Conservation (phyloP, 2,113 vertebrate genomes). For the Leptosomus discolor region DNA sequence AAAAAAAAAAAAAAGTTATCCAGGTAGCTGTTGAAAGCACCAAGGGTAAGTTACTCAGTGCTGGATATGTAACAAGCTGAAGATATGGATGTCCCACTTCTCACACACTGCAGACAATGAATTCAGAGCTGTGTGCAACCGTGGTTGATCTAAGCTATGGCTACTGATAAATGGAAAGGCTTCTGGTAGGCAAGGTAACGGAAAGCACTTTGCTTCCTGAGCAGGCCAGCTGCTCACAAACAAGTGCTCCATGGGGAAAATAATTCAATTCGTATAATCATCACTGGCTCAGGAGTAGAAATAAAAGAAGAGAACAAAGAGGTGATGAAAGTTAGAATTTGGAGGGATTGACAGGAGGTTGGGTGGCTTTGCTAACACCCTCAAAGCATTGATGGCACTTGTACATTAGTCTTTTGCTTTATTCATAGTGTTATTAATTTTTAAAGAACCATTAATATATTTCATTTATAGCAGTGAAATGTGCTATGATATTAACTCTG, state of each 20-base stretch:
- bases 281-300: background rate
- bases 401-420: slow-evolving; percentile 15
- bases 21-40: background rate
- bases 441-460: slow-evolving; percentile 1
- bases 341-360: background rate
- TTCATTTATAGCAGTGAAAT: slow-evolving; percentile 13
- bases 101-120: background rate
- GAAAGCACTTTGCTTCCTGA: slow-evolving; percentile 29
- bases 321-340: background rate
- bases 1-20: background rate
- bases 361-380: background rate
- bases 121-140: slow-evolving; percentile 25
- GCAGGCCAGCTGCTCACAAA: slow-evolving; percentile 22
- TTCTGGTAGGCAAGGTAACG: slow-evolving; percentile 41
- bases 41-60: background rate
- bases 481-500: background rate
- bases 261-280: slow-evolving; percentile 50
- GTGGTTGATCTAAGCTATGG: slow-evolving; percentile 6
- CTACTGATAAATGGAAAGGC: slow-evolving; percentile 36
- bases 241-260: slow-evolving; percentile 34
- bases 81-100: background rate
- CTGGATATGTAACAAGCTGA: background rate
- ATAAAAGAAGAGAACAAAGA: background rate
- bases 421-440: slow-evolving; percentile 40
- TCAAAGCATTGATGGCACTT: background rate